phyloP scores from a whole-genome alignment of 2,797 vertebrate species.

The Lutra lutra region DNA sequence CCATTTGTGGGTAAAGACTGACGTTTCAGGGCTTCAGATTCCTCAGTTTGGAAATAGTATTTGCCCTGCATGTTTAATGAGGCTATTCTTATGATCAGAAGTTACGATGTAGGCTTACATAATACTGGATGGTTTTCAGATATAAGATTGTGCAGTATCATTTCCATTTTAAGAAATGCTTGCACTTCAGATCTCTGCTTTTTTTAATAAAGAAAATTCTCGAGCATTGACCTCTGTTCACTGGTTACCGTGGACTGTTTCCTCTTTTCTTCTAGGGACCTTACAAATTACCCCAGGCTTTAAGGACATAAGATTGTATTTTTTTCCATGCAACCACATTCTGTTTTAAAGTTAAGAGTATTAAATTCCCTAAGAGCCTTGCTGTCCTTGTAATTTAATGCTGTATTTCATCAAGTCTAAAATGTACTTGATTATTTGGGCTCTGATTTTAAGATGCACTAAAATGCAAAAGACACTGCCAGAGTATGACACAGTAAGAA shows the following conservation, averaged over 20 bases:
- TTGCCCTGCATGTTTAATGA: not conserved
- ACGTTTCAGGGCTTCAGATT: not conserved
- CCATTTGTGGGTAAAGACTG: not conserved
- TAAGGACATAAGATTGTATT: not conserved
- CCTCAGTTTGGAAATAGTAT: not conserved
- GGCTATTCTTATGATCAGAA: not conserved
- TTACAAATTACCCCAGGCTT: not conserved
- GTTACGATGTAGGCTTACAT: not conserved
- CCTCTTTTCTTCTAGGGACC: not conserved
- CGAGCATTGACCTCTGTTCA: not conserved
- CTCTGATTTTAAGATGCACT: constrained; percentile 15
- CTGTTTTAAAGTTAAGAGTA: constrained; percentile 3
- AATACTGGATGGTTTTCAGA: not conserved
- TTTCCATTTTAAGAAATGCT: not conserved
- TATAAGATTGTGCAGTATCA: not conserved
- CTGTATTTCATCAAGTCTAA: not conserved
- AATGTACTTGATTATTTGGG: not conserved
- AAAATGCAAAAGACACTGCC: not conserved
- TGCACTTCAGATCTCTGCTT: not conserved
- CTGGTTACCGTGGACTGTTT: not conserved
- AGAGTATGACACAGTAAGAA: not conserved
- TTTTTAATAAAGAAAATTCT: not conserved
- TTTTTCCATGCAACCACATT: not conserved
- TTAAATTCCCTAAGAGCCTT: not conserved
- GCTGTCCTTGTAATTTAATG: not conserved